These are phyloP conservation scores for Desoria tigrina DNA, from an alignment of 2,888 invertebrate species.

Conservation along the genomic window DNA sequence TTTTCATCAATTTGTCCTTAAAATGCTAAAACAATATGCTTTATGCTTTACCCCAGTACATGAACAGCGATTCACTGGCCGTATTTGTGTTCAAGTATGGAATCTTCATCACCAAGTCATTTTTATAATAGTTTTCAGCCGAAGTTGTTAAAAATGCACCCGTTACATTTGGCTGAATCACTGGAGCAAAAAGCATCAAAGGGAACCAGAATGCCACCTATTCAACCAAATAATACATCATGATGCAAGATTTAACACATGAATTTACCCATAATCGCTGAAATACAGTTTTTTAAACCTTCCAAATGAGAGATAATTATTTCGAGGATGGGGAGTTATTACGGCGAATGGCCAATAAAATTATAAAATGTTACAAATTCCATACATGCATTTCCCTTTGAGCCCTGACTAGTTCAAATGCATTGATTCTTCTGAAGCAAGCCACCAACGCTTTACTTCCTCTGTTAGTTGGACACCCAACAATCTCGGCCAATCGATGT, in stretches of 20 bases:
- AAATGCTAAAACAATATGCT: too few relatives aligned
- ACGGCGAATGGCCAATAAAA: too few relatives aligned
- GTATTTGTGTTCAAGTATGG: conserved; percentile 22
- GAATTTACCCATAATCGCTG: too few relatives aligned
- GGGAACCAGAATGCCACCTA: conserved; percentile 18
- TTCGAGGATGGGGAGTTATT: too few relatives aligned
- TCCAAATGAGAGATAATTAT: too few relatives aligned
- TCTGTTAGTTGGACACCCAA: conserved; percentile 26
- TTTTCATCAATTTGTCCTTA: too few relatives aligned
- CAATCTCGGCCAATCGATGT: conserved; percentile 26
- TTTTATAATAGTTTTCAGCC: conserved; percentile 35
- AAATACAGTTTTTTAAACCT: too few relatives aligned
- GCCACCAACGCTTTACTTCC: conserved; percentile 31
- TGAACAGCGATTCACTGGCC: neutral
- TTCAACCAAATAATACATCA: too few relatives aligned
- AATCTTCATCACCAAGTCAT: conserved; percentile 34
- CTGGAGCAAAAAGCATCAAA: conserved; percentile 25
- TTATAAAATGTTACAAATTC: too few relatives aligned
- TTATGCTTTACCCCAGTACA: neutral
- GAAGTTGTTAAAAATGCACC: conserved; percentile 37
- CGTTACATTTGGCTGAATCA: conserved; percentile 32
- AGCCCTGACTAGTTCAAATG: conserved; percentile 36
- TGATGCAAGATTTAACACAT: too few relatives aligned
- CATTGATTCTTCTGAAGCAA: conserved; percentile 31
- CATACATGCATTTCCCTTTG: conserved; percentile 38